Base-by-base conservation (phyloP, 2,113 vertebrate genomes). In the Abramis brama region DNA sequence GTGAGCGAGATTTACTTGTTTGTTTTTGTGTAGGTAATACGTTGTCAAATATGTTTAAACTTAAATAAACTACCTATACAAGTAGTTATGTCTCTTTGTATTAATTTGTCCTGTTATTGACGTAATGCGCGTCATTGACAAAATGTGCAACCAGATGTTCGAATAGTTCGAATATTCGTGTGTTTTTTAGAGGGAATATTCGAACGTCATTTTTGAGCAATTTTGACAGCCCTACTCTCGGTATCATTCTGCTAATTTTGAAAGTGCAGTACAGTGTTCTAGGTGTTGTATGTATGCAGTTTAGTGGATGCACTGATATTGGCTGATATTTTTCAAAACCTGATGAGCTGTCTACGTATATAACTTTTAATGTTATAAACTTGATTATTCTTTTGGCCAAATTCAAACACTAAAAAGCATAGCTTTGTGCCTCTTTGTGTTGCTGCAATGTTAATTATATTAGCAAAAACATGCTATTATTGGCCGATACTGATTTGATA, bases 191-290 rank as follows among this genome's bases (percentile, higher is more conserved):
- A n/a, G n/a, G n/a, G n/a, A n/a, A n/a, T n/a, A n/a, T n/a, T n/a
- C n/a, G n/a, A n/a, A n/a, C n/a, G n/a, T n/a, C n/a, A n/a, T n/a
- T n/a, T n/a, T n/a, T n/a, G n/a, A n/a, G n/a, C n/a, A n/a, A n/a
- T n/a, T n/a, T n/a, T n/a, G n/a, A n/a, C n/a, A n/a, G n/a, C n/a
- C n/a, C n/a, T n/a, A n/a, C 15, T 52, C 13, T 81, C 5, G 21
- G 25, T 19, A 59, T 59, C 17, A 27, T 80, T 59, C 64, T 64
- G 17, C 13, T 79, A 70, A 86, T 76, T 57, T 70, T 82, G 21
- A 66, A 30, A 70, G 33, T 10, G 19, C 33, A 39, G 33, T 70
- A 39, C 8, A 2, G 19, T 71, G 9, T 71, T 8, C 19, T 39
- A 21, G 19, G 36, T 8, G 30, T 7, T 68, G 8, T 39, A 70